Percentiles rank a stretch among this genome's conserved stretches.
phyloP scores from a whole-genome alignment of 2,888 invertebrate species.

The Allygus modestus region DNA sequence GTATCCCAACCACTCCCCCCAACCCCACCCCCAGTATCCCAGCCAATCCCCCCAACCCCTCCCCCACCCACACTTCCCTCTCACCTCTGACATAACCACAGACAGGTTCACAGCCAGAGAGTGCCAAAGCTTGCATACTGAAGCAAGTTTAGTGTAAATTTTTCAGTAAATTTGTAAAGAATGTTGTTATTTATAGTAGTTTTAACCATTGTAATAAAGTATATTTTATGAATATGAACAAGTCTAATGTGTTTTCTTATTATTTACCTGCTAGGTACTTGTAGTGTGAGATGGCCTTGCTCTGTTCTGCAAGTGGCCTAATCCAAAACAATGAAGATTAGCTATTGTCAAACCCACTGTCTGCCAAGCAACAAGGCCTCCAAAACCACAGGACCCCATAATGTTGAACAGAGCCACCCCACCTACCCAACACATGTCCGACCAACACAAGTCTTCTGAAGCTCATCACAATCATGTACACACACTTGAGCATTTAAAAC shows the following conservation, averaged over 20 bases:
- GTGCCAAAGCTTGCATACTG: constrained; percentile 52
- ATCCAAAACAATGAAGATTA: too few relatives aligned
- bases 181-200: constrained; percentile 12
- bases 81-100: constrained; percentile 16
- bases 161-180: neutral
- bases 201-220: constrained; percentile 35
- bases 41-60: neutral
- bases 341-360: too few relatives aligned
- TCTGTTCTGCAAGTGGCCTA: too few relatives aligned
- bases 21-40: neutral
- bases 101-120: constrained; percentile 36
- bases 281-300: neutral
- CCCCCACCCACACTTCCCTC: neutral
- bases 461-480: too few relatives aligned
- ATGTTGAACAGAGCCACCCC: too few relatives aligned
- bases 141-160: constrained; percentile 56
- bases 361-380: too few relatives aligned
- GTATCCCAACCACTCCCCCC: neutral
- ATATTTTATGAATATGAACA: constrained; percentile 36
- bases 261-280: neutral
- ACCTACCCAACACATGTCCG: too few relatives aligned
- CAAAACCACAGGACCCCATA: too few relatives aligned
- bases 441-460: too few relatives aligned
- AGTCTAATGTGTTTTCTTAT: neutral
- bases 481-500: too few relatives aligned